Evolutionary conservation across 2,113 vertebrate species (phyloP), one percentile per base, ranked within the genome.

Genomic region (Eurystomus gularis): DNA sequence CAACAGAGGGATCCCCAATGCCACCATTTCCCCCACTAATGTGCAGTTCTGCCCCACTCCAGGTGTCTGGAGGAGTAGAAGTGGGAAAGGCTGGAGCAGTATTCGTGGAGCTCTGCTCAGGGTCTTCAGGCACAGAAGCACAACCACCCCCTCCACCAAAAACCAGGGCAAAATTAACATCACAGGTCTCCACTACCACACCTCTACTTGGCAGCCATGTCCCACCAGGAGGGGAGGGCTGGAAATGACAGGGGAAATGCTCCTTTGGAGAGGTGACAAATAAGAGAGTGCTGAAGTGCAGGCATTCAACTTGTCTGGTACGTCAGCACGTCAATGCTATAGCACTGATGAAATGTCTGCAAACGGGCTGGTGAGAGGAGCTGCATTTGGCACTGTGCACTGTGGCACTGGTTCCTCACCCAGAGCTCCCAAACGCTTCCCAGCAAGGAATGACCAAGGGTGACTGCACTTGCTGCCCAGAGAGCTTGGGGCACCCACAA

Each of bases 201-300:
- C 33, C 52, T 86, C 86, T 42, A 13, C 51, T 84, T 9, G 13
- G 64, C 51, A 91, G n/a, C n/a, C 4, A 3, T 19, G 37, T 88
- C 80, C 35, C 68, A 57, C 37, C 69, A 83, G 55, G 42, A 92
- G 19, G 48, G 42, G 57, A 95, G 51, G 57, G 75, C 39, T 93
- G 79, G 49, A 84, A 72, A 80, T 0, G 0, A 64, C 44, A 77
- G 72, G 68, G 37, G 86, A 94, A 91, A 71, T 2, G 9, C 64
- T 78, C 69, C 64, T 69, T 1, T 1, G 31, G 68, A 92, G 91
- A 95, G 49, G 68, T 73, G 93, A 95, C 86, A 95, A 60, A 91
- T 86, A 76, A 81, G 83, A 94, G 83, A 82, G 93, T 91, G 93
- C 72, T 96, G 95, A 97, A 96, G 93, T 1, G 2, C 19, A 80